These are phyloP conservation scores for Ceramica pisi DNA, from an alignment of 2,888 invertebrate species.

Conservation along the genomic window DNA sequence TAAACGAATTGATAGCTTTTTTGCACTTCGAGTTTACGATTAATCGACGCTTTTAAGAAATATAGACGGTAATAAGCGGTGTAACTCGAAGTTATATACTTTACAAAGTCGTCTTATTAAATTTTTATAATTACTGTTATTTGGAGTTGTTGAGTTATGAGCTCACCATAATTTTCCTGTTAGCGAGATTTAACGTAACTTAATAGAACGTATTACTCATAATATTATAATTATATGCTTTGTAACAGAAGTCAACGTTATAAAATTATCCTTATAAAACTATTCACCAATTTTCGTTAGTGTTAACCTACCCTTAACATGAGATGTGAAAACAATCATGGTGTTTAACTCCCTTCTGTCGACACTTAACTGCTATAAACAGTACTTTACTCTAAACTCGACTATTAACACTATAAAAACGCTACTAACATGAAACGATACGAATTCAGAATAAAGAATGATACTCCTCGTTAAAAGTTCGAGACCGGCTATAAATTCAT, in stretches of 20 bases:
- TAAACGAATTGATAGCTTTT: conserved; percentile 60
- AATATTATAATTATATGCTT: background rate
- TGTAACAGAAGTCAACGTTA: conserved; percentile 5
- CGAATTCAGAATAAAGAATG: conserved; percentile 37
- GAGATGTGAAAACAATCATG: conserved; percentile 60
- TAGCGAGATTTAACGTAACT: conserved; percentile 36
- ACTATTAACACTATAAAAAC: conserved; percentile 58
- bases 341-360: conserved; percentile 59
- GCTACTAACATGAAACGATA: conserved; percentile 32
- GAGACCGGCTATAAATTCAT: conserved; percentile 46
- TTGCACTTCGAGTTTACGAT: conserved; percentile 49
- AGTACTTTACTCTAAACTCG: conserved; percentile 49
- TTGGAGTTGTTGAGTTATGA: conserved; percentile 45
- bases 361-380: conserved; percentile 61
- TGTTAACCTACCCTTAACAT: conserved; percentile 57
- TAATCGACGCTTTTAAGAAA: conserved; percentile 37
- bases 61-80: conserved; percentile 40
- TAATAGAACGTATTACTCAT: conserved; percentile 25
- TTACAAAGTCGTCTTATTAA: conserved; percentile 41
- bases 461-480: conserved; percentile 31
- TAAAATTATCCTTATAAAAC: background rate
- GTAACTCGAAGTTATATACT: conserved; percentile 28
- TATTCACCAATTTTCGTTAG: background rate
- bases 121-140: conserved; percentile 56
- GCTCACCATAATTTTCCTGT: conserved; percentile 38